A percentile compares a stretch with the other conserved stretches of the same genome.
Evolutionary conservation across 2,113 vertebrate genomes (phyloP).

Genomic region (Opisthocomus hoazin): DNA sequence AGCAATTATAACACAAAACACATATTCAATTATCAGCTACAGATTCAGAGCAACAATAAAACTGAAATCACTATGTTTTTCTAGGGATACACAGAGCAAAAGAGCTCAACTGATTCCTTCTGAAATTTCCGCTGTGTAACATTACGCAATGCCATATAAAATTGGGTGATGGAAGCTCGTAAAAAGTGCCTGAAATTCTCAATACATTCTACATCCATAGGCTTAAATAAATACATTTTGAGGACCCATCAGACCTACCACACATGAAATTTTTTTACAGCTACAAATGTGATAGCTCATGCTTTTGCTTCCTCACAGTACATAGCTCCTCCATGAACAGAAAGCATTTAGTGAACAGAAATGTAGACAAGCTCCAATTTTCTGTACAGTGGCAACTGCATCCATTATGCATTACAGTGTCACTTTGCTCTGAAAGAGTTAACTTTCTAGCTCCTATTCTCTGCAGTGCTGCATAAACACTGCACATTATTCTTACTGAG

Average conservation of each 20-base stretch:
- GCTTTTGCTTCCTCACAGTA: background rate
- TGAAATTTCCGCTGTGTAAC: slow-evolving; percentile 11
- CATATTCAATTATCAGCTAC: slow-evolving; percentile 21
- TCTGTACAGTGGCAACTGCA: background rate
- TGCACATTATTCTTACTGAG: slow-evolving; percentile 64
- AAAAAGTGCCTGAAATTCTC: slow-evolving; percentile 11
- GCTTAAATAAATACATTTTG: slow-evolving; percentile 10
- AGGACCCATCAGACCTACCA: background rate
- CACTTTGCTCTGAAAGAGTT: slow-evolving; percentile 53
- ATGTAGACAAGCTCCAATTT: background rate
- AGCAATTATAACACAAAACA: slow-evolving; percentile 33
- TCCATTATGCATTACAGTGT: background rate
- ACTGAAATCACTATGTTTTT: background rate
- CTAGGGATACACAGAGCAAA: background rate
- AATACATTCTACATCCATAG: background rate
- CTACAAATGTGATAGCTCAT: background rate
- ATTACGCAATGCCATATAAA: background rate
- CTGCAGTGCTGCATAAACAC: slow-evolving; percentile 67
- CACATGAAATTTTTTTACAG: background rate
- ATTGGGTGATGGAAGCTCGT: background rate
- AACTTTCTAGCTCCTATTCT: slow-evolving; percentile 37
- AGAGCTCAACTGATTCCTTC: background rate
- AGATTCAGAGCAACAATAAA: slow-evolving; percentile 29
- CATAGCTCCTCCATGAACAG: background rate
- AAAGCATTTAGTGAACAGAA: background rate